These are phyloP conservation scores for Cephus sareptanus DNA, from an alignment of 2,888 invertebrate species.

Conservation along the genomic window DNA sequence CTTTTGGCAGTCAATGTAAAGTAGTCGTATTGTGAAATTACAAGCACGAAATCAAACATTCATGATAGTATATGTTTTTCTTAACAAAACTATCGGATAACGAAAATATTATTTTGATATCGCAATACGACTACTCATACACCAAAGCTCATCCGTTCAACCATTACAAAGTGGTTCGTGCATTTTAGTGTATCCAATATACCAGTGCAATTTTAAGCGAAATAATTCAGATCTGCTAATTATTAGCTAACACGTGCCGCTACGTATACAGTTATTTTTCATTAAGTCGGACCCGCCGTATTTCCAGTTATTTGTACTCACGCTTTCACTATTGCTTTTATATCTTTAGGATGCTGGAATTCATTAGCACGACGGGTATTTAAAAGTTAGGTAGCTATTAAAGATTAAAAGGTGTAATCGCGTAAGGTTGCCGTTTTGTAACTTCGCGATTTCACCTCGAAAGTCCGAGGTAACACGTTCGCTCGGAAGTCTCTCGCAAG, in stretches of 20 bases:
- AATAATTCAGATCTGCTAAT: background rate
- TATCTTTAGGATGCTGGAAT: background rate
- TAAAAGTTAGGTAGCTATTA: background rate
- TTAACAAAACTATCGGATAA: background rate
- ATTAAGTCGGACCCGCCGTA: background rate
- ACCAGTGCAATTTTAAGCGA: constrained; percentile 1
- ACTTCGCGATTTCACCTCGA: background rate
- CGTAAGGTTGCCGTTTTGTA: background rate
- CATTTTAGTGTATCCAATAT: background rate
- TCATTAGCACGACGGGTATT: background rate
- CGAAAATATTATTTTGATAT: background rate
- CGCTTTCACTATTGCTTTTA: background rate
- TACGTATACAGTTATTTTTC: background rate
- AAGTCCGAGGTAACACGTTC: background rate
- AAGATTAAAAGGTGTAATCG: background rate
- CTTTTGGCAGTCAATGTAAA: background rate
- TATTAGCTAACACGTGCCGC: background rate
- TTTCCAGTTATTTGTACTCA: constrained; percentile 2
- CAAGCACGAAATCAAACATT: background rate
- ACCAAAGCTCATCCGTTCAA: background rate
- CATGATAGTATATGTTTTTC: background rate
- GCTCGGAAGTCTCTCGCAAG: background rate
- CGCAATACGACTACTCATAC: background rate
- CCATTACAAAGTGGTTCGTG: background rate
- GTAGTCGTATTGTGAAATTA: background rate